Conservation (phyloP, 2,888 invertebrate genomes). For the Drosophila leonis region DNA sequence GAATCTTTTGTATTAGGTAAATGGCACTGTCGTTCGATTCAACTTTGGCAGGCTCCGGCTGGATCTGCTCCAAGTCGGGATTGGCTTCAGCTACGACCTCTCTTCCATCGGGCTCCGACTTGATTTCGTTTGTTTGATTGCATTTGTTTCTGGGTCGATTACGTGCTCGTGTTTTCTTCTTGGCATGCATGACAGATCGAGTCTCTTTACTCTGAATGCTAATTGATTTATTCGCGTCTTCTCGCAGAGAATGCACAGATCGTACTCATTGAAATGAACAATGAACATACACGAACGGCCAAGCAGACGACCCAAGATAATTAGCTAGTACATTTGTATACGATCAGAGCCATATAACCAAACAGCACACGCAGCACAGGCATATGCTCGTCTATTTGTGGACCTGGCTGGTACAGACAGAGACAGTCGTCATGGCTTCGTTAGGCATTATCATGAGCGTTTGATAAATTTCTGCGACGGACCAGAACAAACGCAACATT, state of each 20-base stretch:
- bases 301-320: constrained; percentile 34
- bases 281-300: constrained; percentile 31
- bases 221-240: constrained; percentile 26
- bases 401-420: constrained; percentile 47
- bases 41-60: constrained; percentile 2
- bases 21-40: constrained; percentile 47
- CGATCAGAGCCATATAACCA: constrained; percentile 9
- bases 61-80: background rate
- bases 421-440: constrained; percentile 58
- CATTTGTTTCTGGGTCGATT: constrained; percentile 81
- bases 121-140: constrained; percentile 49
- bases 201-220: background rate
- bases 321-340: constrained; percentile 49
- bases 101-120: background rate
- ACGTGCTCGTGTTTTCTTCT: constrained; percentile 75
- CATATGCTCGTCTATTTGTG: constrained; percentile 60
- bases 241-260: constrained; percentile 30
- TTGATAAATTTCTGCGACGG: constrained; percentile 61
- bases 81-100: no score
- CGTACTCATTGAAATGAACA: constrained; percentile 60
- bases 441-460: constrained; percentile 57
- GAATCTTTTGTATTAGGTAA: constrained; percentile 66
- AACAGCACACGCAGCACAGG: constrained; percentile 19
- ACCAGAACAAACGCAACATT: constrained; percentile 30
- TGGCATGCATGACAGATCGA: constrained; percentile 47